Evolutionary conservation across 2,113 vertebrate species (phyloP).

Genomic region (Eonycteris spelaea): DNA sequence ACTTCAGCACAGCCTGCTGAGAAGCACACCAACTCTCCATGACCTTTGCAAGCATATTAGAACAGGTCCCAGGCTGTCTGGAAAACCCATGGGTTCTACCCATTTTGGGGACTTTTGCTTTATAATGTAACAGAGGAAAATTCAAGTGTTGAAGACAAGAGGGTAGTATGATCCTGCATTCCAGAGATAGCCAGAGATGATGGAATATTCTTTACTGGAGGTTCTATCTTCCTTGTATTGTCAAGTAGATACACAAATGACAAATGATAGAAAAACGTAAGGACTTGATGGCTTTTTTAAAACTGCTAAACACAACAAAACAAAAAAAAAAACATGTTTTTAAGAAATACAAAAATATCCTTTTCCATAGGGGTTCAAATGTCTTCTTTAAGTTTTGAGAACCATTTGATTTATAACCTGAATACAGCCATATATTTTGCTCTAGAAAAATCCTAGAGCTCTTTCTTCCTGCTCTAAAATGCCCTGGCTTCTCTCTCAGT

Average conservation of each 20-base stretch:
- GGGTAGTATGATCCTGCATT: not conserved
- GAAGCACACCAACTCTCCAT: not conserved
- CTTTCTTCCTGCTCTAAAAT: not conserved
- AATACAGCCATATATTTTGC: not conserved
- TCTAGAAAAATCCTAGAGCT: not conserved
- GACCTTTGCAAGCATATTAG: not conserved
- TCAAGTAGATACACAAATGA: not conserved
- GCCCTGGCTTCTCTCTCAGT: not conserved
- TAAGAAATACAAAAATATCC: not conserved
- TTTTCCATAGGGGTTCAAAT: not conserved
- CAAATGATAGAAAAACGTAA: not conserved
- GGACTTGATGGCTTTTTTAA: not conserved
- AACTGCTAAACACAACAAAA: not conserved
- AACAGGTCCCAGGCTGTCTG: not conserved
- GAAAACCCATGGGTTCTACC: not conserved
- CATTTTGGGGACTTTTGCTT: not conserved
- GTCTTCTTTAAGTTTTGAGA: conserved; percentile 16
- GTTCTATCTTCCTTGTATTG: not conserved
- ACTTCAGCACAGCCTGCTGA: not conserved
- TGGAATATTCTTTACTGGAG: not conserved
- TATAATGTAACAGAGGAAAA: not conserved
- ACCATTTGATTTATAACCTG: not conserved
- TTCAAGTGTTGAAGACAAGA: not conserved
- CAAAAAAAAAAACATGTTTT: not conserved
- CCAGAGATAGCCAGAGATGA: not conserved